A percentile compares a stretch with the other conserved stretches of the same genome.
Evolutionary conservation across 1,140 invertebrate genomes (phyloP).

Genomic region (Drosophila neocordata): DNA sequence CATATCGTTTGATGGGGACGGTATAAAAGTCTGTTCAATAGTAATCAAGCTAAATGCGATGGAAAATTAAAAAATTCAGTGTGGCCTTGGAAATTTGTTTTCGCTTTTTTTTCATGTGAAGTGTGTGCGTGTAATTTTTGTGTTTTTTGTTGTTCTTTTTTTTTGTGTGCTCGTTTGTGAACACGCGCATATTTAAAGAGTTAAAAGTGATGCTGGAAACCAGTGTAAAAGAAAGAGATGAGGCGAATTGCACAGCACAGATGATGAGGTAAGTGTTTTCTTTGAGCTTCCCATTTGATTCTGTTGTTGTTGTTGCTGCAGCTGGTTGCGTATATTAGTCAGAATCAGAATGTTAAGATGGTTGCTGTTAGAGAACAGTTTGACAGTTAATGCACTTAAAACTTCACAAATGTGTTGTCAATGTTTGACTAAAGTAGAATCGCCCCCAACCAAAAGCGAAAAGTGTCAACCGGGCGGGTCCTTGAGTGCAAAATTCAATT

Average conservation of each 20-base stretch:
- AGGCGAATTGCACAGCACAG: too few species aligned
- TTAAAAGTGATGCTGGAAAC: neutral
- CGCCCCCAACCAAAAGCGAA: conserved; percentile 50
- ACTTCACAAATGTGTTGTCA: conserved; percentile 80
- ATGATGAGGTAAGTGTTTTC: neutral
- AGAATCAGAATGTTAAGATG: conserved; percentile 1
- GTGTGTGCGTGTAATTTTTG: too few species aligned
- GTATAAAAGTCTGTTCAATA: too few species aligned
- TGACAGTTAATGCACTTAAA: conserved; percentile 79
- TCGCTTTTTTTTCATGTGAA: neutral
- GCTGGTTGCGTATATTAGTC: neutral
- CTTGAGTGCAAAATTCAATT: conserved; percentile 81
- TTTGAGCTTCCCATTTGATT: neutral
- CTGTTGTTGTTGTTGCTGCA: neutral
- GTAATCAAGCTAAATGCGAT: neutral
- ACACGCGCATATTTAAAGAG: neutral
- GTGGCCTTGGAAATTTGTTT: neutral
- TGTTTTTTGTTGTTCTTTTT: neutral
- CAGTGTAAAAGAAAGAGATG: neutral
- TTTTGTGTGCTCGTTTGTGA: neutral
- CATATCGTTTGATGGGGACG: neutral
- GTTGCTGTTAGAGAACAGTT: neutral
- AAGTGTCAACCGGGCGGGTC: conserved; percentile 3
- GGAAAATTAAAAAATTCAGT: neutral
- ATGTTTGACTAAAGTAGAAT: conserved; percentile 65